Conservation (phyloP, 2,113 vertebrate species). For the Oncorhynchus mykiss region DNA sequence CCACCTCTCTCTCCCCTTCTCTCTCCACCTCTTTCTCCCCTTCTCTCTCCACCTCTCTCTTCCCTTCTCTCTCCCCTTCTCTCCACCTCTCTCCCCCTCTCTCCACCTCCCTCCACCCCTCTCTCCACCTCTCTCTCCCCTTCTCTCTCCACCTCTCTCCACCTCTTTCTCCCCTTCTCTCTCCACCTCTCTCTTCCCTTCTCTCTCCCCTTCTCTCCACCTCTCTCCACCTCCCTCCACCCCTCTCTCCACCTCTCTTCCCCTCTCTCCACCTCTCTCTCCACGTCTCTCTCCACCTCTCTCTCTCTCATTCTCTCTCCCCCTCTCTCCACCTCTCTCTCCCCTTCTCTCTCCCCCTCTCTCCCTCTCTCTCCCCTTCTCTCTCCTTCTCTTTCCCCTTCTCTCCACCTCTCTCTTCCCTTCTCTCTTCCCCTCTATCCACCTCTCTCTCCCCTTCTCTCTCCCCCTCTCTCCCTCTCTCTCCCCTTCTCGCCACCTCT, state of each 20-base stretch:
- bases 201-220: no score
- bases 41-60: no score
- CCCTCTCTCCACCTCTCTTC: no score
- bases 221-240: no score
- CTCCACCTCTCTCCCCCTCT: neutral
- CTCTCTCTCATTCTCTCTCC: neutral
- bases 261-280: neutral
- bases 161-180: no score
- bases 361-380: neutral
- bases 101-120: conserved; percentile 1
- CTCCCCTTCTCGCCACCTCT: no score
- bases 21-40: neutral
- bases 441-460: no score
- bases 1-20: neutral
- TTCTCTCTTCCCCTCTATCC: no score
- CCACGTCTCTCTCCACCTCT: no score
- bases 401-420: neutral
- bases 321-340: neutral
- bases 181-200: neutral
- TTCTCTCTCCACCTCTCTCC: neutral
- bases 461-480: neutral
- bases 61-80: no score
- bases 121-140: conserved; percentile 37
- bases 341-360: neutral
- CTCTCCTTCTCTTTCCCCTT: no score